Evolutionary conservation across 2,888 invertebrate species (phyloP), one percentile per base, ranked within the genome.

Genomic region (Cyclophora punctaria): DNA sequence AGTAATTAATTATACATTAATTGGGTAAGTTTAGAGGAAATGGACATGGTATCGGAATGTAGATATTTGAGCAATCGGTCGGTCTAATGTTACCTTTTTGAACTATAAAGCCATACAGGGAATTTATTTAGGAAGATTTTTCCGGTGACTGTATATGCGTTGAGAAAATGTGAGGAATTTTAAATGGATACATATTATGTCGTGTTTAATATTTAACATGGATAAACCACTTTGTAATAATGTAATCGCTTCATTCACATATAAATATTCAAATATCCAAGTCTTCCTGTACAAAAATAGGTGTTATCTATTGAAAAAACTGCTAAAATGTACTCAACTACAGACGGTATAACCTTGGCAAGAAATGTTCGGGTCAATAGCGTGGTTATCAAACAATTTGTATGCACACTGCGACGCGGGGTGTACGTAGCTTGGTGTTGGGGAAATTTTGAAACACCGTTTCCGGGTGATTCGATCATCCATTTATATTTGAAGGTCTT

Each of bases 311-410:
- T 7, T 2, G 7, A 3, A 7, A 43, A 20, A 7, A 43, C 4
- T 3, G 4, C 4, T 4, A 43, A 20, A 7, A 7, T 20, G 42
- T 43, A 7, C 42, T 7, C 7, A 3, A 43, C 7, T 20, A 20
- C 20, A 20, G 45, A 50, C 46, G 44, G 49, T 58, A 66, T 68
- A 71, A 61, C 72, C 72, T 71, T 72, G 59, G 55, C 52, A 51
- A 45, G 52, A 55, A 52, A 64, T 64, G 62, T 63, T 56, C 60
- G 56, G 72, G 72, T 72, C 72, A 70, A 66, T 72, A 59, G 66
- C 71, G 63, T 59, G 56, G 60, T 62, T 62, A 51, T 57, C 35
- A 6, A 7, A 55, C 60, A 53, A 56, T 69, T 65, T 60, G 64
- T 67, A 69, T 69, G 63, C 69, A 53, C 49, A 52, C 63, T 44